A percentile compares a stretch with the other conserved stretches of the same genome.
phyloP scores from a whole-genome alignment of 2,113 vertebrate species.

The Ursus arctos region DNA sequence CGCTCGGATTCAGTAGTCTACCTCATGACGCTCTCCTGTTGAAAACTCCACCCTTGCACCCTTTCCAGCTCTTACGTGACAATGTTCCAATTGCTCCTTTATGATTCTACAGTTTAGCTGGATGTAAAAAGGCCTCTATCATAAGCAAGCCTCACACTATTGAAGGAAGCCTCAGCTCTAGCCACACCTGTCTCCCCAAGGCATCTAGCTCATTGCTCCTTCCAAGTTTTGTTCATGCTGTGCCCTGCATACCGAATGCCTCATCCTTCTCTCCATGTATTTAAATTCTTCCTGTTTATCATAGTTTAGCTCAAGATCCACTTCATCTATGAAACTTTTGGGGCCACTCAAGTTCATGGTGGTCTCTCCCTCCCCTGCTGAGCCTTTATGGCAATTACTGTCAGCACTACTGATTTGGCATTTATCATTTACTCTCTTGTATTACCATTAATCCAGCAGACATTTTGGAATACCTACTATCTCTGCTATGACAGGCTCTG shows the following conservation, averaged over 20 bases:
- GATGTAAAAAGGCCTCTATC: neutral
- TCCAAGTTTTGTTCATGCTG: neutral
- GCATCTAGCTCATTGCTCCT: neutral
- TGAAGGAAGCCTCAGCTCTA: neutral
- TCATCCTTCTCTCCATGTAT: neutral
- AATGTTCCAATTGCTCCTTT: neutral
- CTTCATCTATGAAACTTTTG: neutral
- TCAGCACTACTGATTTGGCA: neutral
- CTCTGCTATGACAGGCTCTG: neutral
- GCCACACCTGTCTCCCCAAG: neutral
- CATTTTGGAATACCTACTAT: neutral
- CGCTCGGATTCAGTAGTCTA: neutral
- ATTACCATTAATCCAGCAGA: neutral
- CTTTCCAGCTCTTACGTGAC: neutral
- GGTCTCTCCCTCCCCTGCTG: neutral
- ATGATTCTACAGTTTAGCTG: neutral
- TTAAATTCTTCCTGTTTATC: neutral
- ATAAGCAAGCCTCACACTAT: neutral
- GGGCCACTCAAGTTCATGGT: neutral
- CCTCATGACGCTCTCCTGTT: neutral
- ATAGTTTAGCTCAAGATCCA: neutral
- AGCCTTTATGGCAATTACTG: neutral
- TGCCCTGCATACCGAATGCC: neutral
- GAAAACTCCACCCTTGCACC: neutral
- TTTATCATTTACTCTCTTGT: neutral